Evolutionary conservation across 1,140 invertebrate species (phyloP).

Genomic region (Caenorhabditis remanei): DNA sequence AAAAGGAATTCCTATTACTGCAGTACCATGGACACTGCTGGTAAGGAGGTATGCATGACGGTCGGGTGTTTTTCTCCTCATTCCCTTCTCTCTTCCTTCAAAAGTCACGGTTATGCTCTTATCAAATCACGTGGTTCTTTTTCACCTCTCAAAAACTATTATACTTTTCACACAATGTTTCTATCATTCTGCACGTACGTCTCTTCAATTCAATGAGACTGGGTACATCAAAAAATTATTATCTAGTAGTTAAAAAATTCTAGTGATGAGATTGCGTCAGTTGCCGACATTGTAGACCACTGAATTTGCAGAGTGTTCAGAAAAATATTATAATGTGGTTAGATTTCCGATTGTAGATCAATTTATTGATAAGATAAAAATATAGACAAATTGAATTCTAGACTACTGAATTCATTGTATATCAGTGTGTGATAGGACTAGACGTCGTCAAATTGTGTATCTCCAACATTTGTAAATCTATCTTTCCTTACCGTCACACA

Average conservation of each 20-base stretch:
- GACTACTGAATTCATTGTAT: not conserved
- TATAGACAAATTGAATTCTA: too few species aligned
- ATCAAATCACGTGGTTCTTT: slow-evolving; percentile 38
- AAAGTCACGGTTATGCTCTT: not conserved
- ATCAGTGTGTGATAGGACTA: not conserved
- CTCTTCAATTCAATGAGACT: not conserved
- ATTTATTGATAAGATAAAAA: too few species aligned
- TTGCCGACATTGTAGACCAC: not conserved
- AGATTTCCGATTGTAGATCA: not conserved
- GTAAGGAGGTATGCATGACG: slow-evolving; percentile 51
- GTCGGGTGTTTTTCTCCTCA: not conserved
- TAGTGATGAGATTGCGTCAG: slow-evolving; percentile 37
- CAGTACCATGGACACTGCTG: slow-evolving; percentile 37
- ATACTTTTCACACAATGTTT: not conserved
- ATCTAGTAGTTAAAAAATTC: not conserved
- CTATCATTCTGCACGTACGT: slow-evolving; percentile 12
- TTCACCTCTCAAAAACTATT: not conserved
- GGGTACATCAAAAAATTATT: too few species aligned
- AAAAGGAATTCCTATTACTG: slow-evolving; percentile 26
- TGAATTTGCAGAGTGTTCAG: not conserved
- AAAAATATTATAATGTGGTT: not conserved
- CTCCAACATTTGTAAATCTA: not conserved
- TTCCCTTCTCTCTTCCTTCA: not conserved
- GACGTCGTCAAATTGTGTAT: not conserved
- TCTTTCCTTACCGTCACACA: not conserved